Base-by-base conservation (phyloP, 2,888 invertebrate genomes). In the Habroteleia sp. region DNA sequence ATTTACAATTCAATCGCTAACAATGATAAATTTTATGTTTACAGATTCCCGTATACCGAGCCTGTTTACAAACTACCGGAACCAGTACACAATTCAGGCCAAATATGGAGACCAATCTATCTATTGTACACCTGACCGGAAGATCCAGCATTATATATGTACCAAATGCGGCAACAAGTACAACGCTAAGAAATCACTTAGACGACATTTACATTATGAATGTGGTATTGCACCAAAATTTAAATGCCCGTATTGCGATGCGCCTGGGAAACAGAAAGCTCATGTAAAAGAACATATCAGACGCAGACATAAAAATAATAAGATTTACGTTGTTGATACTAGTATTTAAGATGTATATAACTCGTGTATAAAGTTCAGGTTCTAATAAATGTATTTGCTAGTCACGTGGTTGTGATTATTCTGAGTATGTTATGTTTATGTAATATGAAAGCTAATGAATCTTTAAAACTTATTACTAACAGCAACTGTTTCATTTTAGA, bases 181-280 rank as follows among this genome's bases (percentile, higher is more conserved):
- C 83, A 90, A 90, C 46, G 90, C 91, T 76, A 90, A 90, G 80
- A 91, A 91, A 80, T 91, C 91, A 79, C 84, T 92, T 41, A 89
- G 89, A 37, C 89, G 92, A 2, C 87, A 87, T 35, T 77, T 86
- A 48, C 81, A 84, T 23, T 87, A 86, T 79, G 86, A 86, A 63
- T 89, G 89, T 71, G 88, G 88, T 1, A 77, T 84, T 27, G 82
- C 80, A 4, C 88, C 88, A 7, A 80, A 83, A 44, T 89, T 87
- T 77, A 79, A 82, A 25, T 89, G 89, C 68, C 86, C 86, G 0
- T 84, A 86, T 37, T 89, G 89, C 60, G 78, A 81, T 11, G 81
- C 83, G 1, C 81, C 81, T 1, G 83, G 84, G 50, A 89, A 87
- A 60, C 87, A 88, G 65, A 85, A 83, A 39, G 82, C 83, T 1